A percentile compares a stretch with the other conserved stretches of the same genome.
Conservation (phyloP, 1,140 invertebrate species). For the Drosophila navojoa region DNA sequence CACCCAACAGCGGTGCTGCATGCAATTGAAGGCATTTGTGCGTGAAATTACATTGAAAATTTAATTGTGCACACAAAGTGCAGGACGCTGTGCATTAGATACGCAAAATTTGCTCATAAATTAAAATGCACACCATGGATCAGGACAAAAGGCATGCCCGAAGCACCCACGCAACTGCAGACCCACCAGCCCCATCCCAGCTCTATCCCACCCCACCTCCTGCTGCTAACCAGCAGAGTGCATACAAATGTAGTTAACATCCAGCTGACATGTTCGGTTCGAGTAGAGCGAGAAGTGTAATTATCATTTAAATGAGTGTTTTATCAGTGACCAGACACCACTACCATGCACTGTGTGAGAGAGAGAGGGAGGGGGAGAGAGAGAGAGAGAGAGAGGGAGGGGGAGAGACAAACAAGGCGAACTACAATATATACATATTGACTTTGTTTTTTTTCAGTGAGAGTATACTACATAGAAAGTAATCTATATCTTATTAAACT, state of each 20-base stretch:
- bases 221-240: neutral
- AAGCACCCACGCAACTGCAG: neutral
- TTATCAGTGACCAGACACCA: conserved; percentile 6
- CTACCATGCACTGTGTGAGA: neutral
- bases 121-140: conserved; percentile 53
- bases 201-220: too few relatives aligned
- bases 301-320: conserved; percentile 28
- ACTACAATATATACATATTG: too few relatives aligned
- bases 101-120: conserved; percentile 69
- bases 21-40: conserved; percentile 72
- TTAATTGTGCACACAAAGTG: conserved; percentile 73
- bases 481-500: too few relatives aligned
- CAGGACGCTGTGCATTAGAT: conserved; percentile 62
- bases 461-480: too few relatives aligned
- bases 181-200: too few relatives aligned
- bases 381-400: too few relatives aligned
- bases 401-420: too few relatives aligned
- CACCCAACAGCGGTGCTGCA: conserved; percentile 1
- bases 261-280: conserved; percentile 9
- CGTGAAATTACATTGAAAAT: conserved; percentile 80
- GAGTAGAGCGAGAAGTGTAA: conserved; percentile 12
- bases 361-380: neutral
- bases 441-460: too few relatives aligned
- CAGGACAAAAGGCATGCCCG: conserved; percentile 19
- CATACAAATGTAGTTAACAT: conserved; percentile 17